These are phyloP conservation scores for Caradrina clavipalpis DNA, from an alignment of 2,888 invertebrate genomes.

Conservation along the genomic window DNA sequence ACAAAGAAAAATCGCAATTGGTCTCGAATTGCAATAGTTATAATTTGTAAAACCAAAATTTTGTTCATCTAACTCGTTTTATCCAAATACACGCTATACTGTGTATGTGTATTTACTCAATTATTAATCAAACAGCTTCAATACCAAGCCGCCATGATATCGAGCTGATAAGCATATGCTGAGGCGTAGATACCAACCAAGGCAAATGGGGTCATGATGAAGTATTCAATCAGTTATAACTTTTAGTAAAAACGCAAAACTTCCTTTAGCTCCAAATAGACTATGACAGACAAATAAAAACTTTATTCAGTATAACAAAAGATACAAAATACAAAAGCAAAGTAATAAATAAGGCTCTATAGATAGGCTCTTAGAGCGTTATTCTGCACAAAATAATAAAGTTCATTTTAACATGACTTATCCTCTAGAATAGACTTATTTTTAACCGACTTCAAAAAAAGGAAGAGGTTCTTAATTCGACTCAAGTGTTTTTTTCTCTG, in stretches of 20 bases:
- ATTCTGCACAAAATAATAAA: background rate
- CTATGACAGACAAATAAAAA: background rate
- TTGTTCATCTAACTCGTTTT: background rate
- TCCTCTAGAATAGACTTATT: background rate
- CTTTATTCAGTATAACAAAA: background rate
- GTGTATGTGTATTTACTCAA: slow-evolving; percentile 3
- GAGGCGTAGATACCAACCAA: background rate
- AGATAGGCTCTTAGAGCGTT: background rate
- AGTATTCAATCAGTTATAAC: slow-evolving; percentile 28
- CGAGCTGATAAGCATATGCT: slow-evolving; percentile 12
- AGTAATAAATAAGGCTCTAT: background rate
- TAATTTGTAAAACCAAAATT: background rate
- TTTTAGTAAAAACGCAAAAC: background rate
- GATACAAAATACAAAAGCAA: background rate
- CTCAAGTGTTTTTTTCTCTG: no score
- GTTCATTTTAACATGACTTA: background rate
- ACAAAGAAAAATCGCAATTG: background rate
- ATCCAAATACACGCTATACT: background rate
- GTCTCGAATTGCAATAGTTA: background rate
- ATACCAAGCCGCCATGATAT: slow-evolving; percentile 31
- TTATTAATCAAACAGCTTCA: slow-evolving; percentile 30
- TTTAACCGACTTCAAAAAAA: no score
- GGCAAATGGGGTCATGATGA: slow-evolving; percentile 27
- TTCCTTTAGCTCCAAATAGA: no score
- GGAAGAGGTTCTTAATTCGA: no score